A percentile compares a stretch with the other conserved stretches of the same genome.
Evolutionary conservation across 64 coral and sea anemone genomes (phyloP).

Genomic region (Montipora foliosa): DNA sequence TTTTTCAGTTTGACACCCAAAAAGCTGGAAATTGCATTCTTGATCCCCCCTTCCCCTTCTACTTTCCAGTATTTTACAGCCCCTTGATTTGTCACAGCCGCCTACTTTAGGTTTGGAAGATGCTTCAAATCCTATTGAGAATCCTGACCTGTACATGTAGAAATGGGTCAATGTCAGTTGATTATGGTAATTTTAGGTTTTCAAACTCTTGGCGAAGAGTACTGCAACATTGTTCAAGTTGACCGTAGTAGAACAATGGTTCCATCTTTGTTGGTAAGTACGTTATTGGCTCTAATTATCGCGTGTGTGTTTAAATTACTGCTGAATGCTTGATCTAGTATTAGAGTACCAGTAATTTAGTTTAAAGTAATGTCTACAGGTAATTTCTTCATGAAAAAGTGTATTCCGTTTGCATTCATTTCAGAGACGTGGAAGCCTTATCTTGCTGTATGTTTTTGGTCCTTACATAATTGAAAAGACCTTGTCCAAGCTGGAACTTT

Average conservation of each 20-base stretch:
- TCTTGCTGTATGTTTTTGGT: conserved; percentile 73
- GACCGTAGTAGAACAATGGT: conserved; percentile 72
- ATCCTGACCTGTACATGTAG: not conserved
- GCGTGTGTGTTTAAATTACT: too few species aligned
- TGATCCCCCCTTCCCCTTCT: too few species aligned
- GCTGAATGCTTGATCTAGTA: too few species aligned
- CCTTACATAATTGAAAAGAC: conserved; percentile 85
- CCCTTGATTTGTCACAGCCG: too few species aligned
- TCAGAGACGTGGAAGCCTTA: conserved; percentile 74
- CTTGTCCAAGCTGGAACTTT: conserved; percentile 54
- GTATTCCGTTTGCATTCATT: conserved; percentile 14
- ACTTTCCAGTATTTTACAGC: too few species aligned
- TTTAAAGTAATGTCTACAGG: not conserved
- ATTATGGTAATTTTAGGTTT: conserved; percentile 57
- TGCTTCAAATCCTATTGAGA: not conserved
- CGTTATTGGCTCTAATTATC: too few species aligned
- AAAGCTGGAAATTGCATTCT: too few species aligned
- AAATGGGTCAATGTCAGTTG: too few species aligned
- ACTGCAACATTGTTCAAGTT: conserved; percentile 98
- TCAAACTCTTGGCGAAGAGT: conserved; percentile 98
- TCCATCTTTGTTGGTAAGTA: conserved; percentile 34
- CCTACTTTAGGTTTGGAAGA: too few species aligned
- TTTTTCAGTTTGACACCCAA: too few species aligned
- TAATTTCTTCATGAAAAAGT: too few species aligned
- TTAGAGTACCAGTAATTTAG: too few species aligned